Evolutionary conservation across 2,888 invertebrate species (phyloP).

Genomic region (Andrena marginata): DNA sequence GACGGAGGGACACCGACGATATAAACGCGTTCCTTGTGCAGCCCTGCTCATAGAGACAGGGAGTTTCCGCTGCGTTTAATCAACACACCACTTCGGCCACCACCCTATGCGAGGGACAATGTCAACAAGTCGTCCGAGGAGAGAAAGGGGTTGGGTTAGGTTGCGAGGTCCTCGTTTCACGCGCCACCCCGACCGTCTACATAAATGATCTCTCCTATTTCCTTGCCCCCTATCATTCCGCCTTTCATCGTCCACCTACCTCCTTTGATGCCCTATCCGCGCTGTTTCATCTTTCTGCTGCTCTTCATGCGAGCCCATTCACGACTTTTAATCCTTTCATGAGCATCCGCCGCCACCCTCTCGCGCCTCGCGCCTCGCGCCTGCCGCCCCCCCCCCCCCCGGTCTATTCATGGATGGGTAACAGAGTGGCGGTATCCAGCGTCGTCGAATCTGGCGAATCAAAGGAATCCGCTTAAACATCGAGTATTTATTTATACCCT

Average conservation of each 20-base stretch:
- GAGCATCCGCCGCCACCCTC: conserved; percentile 17
- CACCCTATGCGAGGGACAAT: conserved; percentile 39
- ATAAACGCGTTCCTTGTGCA: conserved; percentile 49
- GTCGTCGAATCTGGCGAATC: conserved; percentile 28
- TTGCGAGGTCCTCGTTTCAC: conserved; percentile 35
- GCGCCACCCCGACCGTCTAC: conserved; percentile 50
- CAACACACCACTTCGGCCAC: conserved; percentile 42
- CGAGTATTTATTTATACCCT: conserved; percentile 19
- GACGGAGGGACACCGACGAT: conserved; percentile 27
- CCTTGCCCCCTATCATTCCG: conserved; percentile 44
- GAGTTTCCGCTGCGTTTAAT: conserved; percentile 44
- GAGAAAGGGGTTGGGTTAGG: neutral
- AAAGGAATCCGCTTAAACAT: conserved; percentile 43
- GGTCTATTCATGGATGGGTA: conserved; percentile 19
- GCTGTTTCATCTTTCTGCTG: conserved; percentile 58
- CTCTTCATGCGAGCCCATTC: conserved; percentile 51
- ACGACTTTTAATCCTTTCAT: conserved; percentile 54
- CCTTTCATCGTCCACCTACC: conserved; percentile 46
- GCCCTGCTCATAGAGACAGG: conserved; percentile 2
- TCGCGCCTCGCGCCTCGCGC: neutral
- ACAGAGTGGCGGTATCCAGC: neutral
- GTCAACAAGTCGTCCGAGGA: conserved; percentile 48
- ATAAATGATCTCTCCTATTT: conserved; percentile 68
- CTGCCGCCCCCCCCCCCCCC: too few relatives aligned
- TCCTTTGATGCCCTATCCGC: conserved; percentile 41